A percentile compares a stretch with the other conserved stretches of the same genome.
phyloP scores from a whole-genome alignment of 2,797 vertebrate genomes.

The Gorsachius magnificus region DNA sequence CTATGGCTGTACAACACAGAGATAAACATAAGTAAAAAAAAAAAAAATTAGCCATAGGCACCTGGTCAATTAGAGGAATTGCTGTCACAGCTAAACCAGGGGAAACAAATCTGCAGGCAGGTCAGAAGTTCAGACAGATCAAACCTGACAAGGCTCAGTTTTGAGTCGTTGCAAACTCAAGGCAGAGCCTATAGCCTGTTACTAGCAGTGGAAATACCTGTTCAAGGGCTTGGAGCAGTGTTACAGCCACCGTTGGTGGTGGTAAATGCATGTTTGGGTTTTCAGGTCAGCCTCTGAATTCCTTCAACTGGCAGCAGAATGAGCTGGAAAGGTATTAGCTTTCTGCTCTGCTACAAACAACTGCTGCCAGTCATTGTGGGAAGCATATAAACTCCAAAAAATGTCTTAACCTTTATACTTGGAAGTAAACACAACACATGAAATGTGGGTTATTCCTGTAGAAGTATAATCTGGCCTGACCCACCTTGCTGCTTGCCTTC shows the following conservation, averaged over 20 bases:
- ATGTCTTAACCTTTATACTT: neutral
- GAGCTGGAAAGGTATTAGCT: neutral
- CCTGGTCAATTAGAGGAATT: neutral
- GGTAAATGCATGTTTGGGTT: neutral
- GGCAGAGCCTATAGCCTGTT: neutral
- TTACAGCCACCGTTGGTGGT: rapidly evolving
- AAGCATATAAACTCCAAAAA: neutral
- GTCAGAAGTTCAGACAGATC: neutral
- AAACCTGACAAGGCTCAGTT: neutral
- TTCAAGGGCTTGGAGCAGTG: neutral
- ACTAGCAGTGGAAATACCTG: neutral
- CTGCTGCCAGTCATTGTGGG: neutral
- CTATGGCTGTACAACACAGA: neutral
- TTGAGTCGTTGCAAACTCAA: neutral
- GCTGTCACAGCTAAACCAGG: neutral
- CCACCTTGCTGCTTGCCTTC: neutral
- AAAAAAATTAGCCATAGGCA: neutral
- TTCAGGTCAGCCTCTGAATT: neutral
- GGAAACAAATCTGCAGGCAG: neutral
- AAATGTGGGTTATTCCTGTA: neutral
- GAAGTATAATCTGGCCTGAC: neutral
- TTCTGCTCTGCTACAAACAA: neutral
- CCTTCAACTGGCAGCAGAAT: neutral
- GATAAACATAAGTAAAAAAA: neutral
- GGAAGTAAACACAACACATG: neutral